phyloP scores from a whole-genome alignment of 2,888 invertebrate species.

The Pimpla rufipes region DNA sequence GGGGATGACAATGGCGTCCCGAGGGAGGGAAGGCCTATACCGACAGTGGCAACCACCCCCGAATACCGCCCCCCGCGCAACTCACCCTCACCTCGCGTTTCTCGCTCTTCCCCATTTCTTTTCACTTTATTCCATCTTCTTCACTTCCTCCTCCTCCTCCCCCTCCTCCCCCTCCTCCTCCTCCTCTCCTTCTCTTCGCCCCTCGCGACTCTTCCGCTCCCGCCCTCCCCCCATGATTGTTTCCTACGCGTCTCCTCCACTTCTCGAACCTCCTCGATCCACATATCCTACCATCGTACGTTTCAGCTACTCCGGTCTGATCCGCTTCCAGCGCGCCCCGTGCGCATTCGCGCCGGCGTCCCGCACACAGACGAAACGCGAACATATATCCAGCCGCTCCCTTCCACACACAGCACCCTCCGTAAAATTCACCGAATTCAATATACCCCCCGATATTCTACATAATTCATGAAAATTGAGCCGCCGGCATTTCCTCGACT shows the following conservation, averaged over 20 bases:
- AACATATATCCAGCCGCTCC: constrained; percentile 33
- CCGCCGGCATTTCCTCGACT: constrained; percentile 79
- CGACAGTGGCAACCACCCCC: constrained; percentile 73
- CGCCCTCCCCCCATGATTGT: constrained; percentile 80
- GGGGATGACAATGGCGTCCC: constrained; percentile 84
- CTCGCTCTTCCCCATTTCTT: constrained; percentile 62
- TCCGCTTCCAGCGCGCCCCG: constrained; percentile 65
- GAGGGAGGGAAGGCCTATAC: constrained; percentile 81
- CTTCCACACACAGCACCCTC: constrained; percentile 86
- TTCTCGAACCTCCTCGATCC: constrained; percentile 74
- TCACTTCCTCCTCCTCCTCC: constrained; percentile 27
- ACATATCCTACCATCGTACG: constrained; percentile 59
- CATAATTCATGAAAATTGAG: constrained; percentile 85
- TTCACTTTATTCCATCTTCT: constrained; percentile 13
- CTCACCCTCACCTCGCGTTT: constrained; percentile 57
- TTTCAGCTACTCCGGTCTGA: constrained; percentile 59
- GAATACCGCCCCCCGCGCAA: constrained; percentile 45
- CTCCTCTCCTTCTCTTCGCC: constrained; percentile 64
- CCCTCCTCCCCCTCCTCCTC: constrained; percentile 33
- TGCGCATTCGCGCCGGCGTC: constrained; percentile 67
- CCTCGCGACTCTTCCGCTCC: constrained; percentile 72
- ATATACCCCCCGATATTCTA: constrained; percentile 83
- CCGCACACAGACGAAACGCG: constrained; percentile 39
- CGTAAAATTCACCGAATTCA: constrained; percentile 83
- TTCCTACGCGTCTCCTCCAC: constrained; percentile 80